phyloP scores from a whole-genome alignment of 2,797 vertebrate species.

The Pseudopleuronectes americanus region DNA sequence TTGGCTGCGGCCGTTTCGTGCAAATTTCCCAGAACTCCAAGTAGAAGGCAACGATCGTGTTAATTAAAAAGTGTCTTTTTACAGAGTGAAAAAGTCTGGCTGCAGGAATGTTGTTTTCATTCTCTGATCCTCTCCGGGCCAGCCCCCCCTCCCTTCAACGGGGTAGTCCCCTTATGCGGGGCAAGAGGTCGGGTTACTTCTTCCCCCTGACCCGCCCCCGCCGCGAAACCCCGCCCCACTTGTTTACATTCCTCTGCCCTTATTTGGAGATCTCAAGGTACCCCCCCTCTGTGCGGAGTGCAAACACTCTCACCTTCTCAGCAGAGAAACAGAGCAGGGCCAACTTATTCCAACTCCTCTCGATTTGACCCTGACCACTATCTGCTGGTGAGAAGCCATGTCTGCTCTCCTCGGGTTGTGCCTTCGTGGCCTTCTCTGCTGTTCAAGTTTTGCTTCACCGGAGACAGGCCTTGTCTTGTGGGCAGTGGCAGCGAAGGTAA shows the following conservation, averaged over 20 bases:
- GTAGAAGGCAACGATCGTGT: conserved; percentile 61
- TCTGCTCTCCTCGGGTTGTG: neutral
- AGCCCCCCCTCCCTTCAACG: conserved; percentile 42
- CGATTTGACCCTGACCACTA: conserved; percentile 60
- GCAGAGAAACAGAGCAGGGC: conserved; percentile 62
- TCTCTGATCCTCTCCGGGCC: conserved; percentile 54
- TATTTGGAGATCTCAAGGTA: conserved; percentile 83
- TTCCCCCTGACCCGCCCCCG: conserved; percentile 63
- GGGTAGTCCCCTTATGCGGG: conserved; percentile 73
- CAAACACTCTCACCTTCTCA: conserved; percentile 78
- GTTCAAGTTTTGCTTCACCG: conserved; percentile 17
- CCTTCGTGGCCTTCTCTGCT: conserved; percentile 7
- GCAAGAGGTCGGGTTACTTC: conserved; percentile 84
- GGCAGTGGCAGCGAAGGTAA: conserved; percentile 66
- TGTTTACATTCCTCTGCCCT: conserved; percentile 90
- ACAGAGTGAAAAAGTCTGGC: conserved; percentile 68
- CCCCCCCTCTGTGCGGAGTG: conserved; percentile 70
- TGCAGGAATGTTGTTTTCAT: conserved; percentile 85
- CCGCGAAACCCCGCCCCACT: conserved; percentile 78
- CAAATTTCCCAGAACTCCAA: conserved; percentile 53
- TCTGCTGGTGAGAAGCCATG: conserved; percentile 44
- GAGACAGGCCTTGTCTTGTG: conserved; percentile 42
- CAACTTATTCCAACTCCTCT: conserved; percentile 53
- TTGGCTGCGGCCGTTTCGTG: conserved; percentile 49
- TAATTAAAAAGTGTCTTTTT: conserved; percentile 83